Conservation (phyloP, 2,888 invertebrate species). For the Ophioninae sp. region DNA sequence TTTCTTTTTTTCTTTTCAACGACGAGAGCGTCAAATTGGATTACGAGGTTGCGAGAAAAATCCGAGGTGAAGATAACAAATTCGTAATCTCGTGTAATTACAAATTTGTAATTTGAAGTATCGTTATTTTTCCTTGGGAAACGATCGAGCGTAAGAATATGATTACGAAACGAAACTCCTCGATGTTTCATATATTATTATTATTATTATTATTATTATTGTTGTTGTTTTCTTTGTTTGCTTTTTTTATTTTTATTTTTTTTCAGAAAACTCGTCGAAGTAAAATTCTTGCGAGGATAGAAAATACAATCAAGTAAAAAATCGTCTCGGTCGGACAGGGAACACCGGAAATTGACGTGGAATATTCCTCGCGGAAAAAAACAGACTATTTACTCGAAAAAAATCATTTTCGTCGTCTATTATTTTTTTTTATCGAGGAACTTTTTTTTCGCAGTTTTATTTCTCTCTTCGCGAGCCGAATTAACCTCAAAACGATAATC, state of each 20-base stretch:
- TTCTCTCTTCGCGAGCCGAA: constrained; percentile 33
- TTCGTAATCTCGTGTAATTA: no score
- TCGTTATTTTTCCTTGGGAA: no score
- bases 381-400: constrained; percentile 4
- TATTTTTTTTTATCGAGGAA: constrained; percentile 41
- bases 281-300: constrained; percentile 33
- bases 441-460: constrained; percentile 49
- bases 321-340: constrained; percentile 33
- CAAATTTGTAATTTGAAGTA: no score
- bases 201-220: not conserved
- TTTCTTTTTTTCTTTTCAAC: constrained; percentile 1
- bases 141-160: constrained; percentile 33
- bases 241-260: not conserved
- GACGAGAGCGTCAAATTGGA: constrained; percentile 8
- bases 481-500: not conserved
- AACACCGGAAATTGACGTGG: constrained; percentile 8
- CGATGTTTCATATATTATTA: constrained; percentile 31
- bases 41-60: constrained; percentile 7
- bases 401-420: constrained; percentile 22
- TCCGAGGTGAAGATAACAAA: no score
- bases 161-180: constrained; percentile 44
- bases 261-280: constrained; percentile 23
- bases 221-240: no score
- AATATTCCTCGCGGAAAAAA: constrained; percentile 14
- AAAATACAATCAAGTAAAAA: constrained; percentile 56